These are phyloP conservation scores for Trichonephila inaurata DNA, from an alignment of 1,140 invertebrate genomes.

Conservation along the genomic window DNA sequence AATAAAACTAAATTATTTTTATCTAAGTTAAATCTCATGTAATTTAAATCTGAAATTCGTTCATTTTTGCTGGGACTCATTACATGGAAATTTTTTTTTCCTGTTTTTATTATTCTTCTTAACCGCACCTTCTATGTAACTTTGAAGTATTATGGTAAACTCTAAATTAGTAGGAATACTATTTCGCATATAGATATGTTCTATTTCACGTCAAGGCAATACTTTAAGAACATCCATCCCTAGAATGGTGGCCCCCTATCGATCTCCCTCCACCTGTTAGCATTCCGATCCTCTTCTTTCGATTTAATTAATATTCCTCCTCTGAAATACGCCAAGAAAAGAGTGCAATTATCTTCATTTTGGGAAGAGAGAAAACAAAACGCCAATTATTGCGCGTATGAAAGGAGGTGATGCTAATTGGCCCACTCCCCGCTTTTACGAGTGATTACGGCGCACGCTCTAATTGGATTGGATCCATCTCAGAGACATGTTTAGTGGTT, in stretches of 20 bases:
- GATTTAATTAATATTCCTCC: slow-evolving; percentile 6
- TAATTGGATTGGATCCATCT: slow-evolving; percentile 29
- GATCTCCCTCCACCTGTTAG: slow-evolving; percentile 25
- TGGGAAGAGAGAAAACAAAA: neutral
- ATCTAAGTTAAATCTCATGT: no score
- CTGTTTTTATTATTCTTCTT: no score
- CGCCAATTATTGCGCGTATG: neutral
- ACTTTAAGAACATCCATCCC: no score
- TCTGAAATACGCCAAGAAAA: neutral
- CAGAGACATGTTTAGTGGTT: neutral
- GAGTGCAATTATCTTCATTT: slow-evolving; percentile 19
- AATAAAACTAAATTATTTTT: no score
- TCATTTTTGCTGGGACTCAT: no score
- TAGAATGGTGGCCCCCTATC: neutral
- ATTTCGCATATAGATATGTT: no score
- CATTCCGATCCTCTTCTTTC: neutral
- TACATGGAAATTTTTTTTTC: no score
- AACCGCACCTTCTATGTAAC: no score
- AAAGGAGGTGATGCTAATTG: neutral
- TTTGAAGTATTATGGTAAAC: no score
- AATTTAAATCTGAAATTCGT: no score
- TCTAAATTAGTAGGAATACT: no score
- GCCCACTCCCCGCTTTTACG: slow-evolving; percentile 11
- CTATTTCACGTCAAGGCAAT: no score
- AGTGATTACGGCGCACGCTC: neutral